A percentile compares a stretch with the other conserved stretches of the same genome.
These are phyloP conservation scores for Tipula lateralis DNA, from an alignment of 2,888 invertebrate genomes.

Conservation along the genomic window DNA sequence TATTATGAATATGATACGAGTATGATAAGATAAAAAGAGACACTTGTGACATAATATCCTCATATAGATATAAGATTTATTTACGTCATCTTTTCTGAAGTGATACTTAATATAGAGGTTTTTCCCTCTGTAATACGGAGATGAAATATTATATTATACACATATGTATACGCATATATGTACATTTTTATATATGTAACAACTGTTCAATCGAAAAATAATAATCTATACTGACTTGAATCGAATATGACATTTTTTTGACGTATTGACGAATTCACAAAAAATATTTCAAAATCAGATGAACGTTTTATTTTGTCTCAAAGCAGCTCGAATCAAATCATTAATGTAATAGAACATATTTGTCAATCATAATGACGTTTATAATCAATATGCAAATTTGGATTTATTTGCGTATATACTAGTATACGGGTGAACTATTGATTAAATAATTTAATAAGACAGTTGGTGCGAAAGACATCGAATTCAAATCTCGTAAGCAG, in stretches of 20 bases:
- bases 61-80: background rate
- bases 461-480: no score
- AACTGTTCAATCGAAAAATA: background rate
- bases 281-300: background rate
- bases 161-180: background rate
- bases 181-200: background rate
- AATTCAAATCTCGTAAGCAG: no score
- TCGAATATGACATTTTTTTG: background rate
- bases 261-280: background rate
- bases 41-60: background rate
- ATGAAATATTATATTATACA: background rate
- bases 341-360: background rate
- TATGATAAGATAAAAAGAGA: background rate
- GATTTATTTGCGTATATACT: no score
- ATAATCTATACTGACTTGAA: no score
- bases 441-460: no score
- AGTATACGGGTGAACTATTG: background rate
- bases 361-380: background rate
- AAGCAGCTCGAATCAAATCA: background rate
- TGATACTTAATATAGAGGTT: background rate
- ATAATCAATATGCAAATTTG: background rate
- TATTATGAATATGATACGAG: background rate
- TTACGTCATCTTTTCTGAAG: background rate
- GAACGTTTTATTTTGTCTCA: background rate
- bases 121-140: background rate